These are phyloP conservation scores for Serranus cabrilla DNA, from an alignment of 2,797 vertebrate genomes.

Conservation along the genomic window DNA sequence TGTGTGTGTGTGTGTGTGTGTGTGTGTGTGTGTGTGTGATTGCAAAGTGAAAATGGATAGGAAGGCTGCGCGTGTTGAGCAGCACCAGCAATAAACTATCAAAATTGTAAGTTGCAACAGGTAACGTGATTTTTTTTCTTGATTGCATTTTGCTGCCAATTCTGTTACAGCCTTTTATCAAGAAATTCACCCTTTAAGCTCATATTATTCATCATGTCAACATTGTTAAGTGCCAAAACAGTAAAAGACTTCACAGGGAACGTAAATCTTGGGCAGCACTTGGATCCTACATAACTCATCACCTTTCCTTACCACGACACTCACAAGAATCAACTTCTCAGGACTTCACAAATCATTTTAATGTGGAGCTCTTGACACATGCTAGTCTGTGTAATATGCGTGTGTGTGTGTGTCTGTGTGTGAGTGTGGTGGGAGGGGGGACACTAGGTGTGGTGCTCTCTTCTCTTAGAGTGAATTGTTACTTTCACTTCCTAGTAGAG, in stretches of 20 bases:
- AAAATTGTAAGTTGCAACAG: constrained; percentile 6
- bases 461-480: constrained; percentile 56
- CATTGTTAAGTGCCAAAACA: not conserved
- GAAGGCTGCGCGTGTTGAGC: constrained; percentile 23
- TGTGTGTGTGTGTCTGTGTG: not conserved
- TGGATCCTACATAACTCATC: constrained; percentile 7
- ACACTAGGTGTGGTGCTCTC: constrained; percentile 45
- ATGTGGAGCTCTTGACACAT: constrained; percentile 26
- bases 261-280: not conserved
- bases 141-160: constrained; percentile 6
- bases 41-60: constrained; percentile 43
- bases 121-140: constrained; percentile 8
- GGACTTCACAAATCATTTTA: not conserved
- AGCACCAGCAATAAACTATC: constrained; percentile 30
- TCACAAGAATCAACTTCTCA: not conserved
- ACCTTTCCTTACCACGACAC: constrained; percentile 10
- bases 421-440: not conserved
- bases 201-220: not conserved
- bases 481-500: constrained; percentile 78
- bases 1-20: constrained; percentile 49
- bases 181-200: not conserved
- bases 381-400: not conserved
- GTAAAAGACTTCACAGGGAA: constrained; percentile 1
- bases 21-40: constrained; percentile 21
- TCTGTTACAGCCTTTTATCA: not conserved